phyloP scores from a whole-genome alignment of 2,113 vertebrate species.

The Eudorcas thomsonii region DNA sequence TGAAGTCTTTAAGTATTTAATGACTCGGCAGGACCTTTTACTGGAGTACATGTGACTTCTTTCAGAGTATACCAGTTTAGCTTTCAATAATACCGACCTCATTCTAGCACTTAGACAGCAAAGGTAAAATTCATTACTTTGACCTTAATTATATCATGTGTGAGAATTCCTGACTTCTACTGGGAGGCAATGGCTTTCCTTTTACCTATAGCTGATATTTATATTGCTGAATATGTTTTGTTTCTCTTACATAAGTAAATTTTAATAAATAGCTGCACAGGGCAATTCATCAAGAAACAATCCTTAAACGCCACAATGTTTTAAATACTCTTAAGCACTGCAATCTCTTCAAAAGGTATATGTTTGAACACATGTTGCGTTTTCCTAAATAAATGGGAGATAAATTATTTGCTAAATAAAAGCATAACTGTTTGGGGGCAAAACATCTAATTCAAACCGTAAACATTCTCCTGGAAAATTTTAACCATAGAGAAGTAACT shows the following conservation, averaged over 20 bases:
- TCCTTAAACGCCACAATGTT: neutral
- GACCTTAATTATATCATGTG: constrained; percentile 46
- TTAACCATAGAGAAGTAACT: neutral
- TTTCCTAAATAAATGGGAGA: neutral
- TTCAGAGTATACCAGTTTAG: neutral
- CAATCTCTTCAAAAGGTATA: neutral
- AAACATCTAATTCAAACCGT: neutral
- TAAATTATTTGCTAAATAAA: constrained; percentile 26
- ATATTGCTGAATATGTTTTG: constrained; percentile 21
- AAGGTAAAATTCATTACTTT: neutral
- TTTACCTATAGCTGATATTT: neutral
- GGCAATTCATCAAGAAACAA: neutral
- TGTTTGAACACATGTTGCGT: neutral
- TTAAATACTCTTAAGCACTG: neutral
- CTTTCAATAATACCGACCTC: neutral
- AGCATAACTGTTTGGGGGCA: neutral
- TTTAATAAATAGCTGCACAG: constrained; percentile 44
- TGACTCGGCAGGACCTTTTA: neutral
- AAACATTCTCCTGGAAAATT: neutral
- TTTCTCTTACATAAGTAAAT: constrained; percentile 23
- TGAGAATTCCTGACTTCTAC: neutral
- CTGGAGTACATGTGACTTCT: neutral
- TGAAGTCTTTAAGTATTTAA: constrained; percentile 14
- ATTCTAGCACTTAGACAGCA: neutral
- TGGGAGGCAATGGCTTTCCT: neutral